Percentiles rank a stretch among this genome's conserved stretches.
Conservation (phyloP, 2,113 vertebrate species). For the Heloderma charlesbogerti region DNA sequence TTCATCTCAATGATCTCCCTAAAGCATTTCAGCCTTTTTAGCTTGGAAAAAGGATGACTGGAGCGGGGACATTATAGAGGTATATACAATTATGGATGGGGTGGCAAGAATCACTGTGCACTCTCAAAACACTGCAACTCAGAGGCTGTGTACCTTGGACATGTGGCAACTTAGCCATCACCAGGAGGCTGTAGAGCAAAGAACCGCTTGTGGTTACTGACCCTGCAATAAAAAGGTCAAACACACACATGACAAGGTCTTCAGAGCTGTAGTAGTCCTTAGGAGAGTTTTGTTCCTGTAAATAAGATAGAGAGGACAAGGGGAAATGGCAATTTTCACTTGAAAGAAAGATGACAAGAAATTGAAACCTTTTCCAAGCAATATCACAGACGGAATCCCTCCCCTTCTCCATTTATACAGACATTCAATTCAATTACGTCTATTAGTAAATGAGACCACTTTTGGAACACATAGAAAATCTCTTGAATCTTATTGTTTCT, state of each 20-base stretch:
- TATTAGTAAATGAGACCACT: not conserved
- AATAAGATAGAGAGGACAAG: accelerated
- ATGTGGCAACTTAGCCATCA: slow-evolving; percentile 78
- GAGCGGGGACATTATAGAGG: too few relatives aligned
- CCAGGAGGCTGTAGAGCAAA: slow-evolving; percentile 73
- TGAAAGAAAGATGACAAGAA: not conserved
- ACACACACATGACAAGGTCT: slow-evolving; percentile 67
- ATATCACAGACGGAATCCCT: not conserved
- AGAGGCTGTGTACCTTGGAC: slow-evolving; percentile 74
- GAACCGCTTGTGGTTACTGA: slow-evolving; percentile 71
- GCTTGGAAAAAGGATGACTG: too few relatives aligned
- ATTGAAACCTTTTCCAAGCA: not conserved
- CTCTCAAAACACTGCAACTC: not conserved
- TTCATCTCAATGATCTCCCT: not conserved
- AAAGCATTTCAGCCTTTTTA: too few relatives aligned
- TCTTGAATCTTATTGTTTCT: not conserved
- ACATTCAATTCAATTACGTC: too few relatives aligned
- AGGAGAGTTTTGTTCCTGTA: slow-evolving; percentile 47
- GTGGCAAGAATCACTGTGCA: too few relatives aligned
- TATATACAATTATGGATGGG: too few relatives aligned
- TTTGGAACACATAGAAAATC: not conserved
- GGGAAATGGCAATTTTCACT: not conserved
- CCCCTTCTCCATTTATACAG: too few relatives aligned
- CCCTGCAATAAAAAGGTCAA: slow-evolving; percentile 72
- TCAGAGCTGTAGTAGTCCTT: slow-evolving; percentile 46